phyloP scores from a whole-genome alignment of 2,113 vertebrate species.

The Paramormyrops kingsleyae region DNA sequence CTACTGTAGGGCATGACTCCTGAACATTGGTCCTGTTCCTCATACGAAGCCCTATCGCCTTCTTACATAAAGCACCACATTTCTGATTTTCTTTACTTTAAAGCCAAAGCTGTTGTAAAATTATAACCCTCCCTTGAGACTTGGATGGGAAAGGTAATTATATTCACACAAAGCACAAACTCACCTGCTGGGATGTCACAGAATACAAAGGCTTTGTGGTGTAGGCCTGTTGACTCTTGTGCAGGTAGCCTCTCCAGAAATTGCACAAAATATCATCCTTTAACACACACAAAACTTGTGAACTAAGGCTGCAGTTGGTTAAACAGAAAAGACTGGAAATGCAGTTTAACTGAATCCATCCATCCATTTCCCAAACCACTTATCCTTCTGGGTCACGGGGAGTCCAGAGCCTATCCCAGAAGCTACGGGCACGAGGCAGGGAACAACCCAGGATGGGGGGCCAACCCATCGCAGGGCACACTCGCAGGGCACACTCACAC shows the following conservation, averaged over 20 bases:
- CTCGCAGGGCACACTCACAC: no score
- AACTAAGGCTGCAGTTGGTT: not conserved
- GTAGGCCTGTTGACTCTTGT: conserved; percentile 75
- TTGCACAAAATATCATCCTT: conserved; percentile 70
- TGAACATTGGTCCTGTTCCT: not conserved
- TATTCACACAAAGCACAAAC: conserved; percentile 15
- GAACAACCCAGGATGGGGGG: no score
- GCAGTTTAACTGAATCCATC: not conserved
- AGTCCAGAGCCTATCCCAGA: no score
- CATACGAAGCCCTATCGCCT: not conserved
- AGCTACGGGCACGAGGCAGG: no score
- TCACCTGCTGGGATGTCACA: conserved; percentile 36
- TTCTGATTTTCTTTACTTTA: not conserved
- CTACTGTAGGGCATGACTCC: not conserved
- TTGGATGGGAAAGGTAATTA: not conserved
- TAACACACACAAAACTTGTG: conserved; percentile 14
- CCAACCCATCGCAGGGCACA: no score
- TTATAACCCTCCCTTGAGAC: not conserved
- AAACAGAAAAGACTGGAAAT: not conserved
- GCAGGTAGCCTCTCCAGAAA: conserved; percentile 83
- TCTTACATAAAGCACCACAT: not conserved
- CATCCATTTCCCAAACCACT: not conserved
- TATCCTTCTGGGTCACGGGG: no score
- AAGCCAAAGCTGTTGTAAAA: not conserved
- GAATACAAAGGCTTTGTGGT: conserved; percentile 43